phyloP scores from a whole-genome alignment of 2,888 invertebrate genomes.

The Lasioglossum malachurum region DNA sequence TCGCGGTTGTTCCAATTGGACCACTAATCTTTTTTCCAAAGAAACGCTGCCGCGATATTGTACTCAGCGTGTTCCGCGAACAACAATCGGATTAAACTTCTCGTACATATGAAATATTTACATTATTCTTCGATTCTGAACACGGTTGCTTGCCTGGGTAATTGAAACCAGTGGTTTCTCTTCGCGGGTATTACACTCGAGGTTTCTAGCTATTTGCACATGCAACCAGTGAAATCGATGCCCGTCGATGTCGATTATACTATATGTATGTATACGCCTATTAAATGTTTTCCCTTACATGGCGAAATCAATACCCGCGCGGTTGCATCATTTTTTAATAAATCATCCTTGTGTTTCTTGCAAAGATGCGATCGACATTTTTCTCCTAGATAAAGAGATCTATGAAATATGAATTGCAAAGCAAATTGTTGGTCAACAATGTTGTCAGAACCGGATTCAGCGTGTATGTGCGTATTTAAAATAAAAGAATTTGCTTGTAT shows the following conservation, averaged over 20 bases:
- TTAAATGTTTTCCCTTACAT: background rate
- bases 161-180: background rate
- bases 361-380: background rate
- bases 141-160: background rate
- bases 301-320: background rate
- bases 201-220: background rate
- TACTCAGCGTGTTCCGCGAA: background rate
- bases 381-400: background rate
- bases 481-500: background rate
- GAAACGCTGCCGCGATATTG: background rate
- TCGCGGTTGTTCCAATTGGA: background rate
- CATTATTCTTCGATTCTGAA: background rate
- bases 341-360: background rate
- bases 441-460: no score
- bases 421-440: background rate
- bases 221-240: slow-evolving; percentile 6
- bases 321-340: background rate
- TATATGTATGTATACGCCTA: background rate
- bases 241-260: slow-evolving; percentile 8
- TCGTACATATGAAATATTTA: background rate
- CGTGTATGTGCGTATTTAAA: background rate
- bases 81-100: background rate
- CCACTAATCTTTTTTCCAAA: background rate
- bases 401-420: background rate
- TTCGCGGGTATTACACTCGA: background rate